Conservation (phyloP, 2,113 vertebrate species). For the Fulmarus glacialis region DNA sequence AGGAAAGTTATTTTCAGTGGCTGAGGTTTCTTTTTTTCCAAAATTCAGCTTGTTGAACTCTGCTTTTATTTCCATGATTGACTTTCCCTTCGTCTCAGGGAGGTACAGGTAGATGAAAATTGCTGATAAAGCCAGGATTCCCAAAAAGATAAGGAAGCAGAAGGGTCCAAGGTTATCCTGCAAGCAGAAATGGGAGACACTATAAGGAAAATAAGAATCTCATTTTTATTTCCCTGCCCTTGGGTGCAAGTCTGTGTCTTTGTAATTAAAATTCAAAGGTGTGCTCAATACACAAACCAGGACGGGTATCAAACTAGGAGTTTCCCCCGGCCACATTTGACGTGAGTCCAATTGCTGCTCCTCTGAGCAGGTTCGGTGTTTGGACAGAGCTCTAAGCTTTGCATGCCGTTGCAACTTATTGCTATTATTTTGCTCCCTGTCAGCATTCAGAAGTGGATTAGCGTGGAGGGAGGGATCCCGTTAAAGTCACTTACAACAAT, state of each 20-base stretch:
- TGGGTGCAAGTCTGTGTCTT: not conserved
- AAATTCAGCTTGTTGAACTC: constrained; percentile 84
- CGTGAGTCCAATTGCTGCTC: not conserved
- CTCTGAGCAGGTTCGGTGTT: not conserved
- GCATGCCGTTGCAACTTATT: not conserved
- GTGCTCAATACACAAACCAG: not conserved
- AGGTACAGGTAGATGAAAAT: constrained; percentile 76
- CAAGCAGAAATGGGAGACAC: not conserved
- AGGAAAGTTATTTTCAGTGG: constrained; percentile 6
- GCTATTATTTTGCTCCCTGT: not conserved
- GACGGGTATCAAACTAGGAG: not conserved
- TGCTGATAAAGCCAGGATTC: constrained; percentile 65
- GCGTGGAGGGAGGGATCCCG: not conserved
- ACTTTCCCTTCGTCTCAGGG: constrained; percentile 82
- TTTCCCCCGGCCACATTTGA: not conserved
- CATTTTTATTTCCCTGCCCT: not conserved
- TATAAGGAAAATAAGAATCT: not conserved
- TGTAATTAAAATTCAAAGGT: not conserved
- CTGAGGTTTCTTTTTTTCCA: not conserved
- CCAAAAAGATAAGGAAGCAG: constrained; percentile 85
- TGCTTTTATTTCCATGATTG: constrained; percentile 79
- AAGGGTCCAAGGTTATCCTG: constrained; percentile 80
- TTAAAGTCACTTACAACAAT: constrained; percentile 64
- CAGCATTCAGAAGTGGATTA: not conserved
- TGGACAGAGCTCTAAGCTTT: not conserved